Evolutionary conservation across 2,113 vertebrate genomes (phyloP), one percentile per base, ranked within the genome.

Genomic region (Herpetotheres cachinnans): DNA sequence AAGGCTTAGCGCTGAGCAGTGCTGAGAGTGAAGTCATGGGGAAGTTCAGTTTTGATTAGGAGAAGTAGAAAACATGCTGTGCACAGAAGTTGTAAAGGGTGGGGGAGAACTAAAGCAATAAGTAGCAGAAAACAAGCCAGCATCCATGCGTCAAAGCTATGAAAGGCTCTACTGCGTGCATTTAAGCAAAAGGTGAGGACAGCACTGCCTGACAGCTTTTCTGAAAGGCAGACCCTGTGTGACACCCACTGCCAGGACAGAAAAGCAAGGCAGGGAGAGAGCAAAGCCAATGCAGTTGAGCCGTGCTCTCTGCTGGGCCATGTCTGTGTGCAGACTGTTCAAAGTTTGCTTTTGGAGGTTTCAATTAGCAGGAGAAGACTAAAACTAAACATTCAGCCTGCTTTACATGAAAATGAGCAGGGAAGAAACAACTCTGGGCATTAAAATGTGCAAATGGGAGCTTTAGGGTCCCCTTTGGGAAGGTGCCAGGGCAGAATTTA

Each of bases 381-480:
- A 46, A 96, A 97, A 70, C 71, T 49, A 86, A 97, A 77, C 59
- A 42, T 95, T 97, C 82, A 63, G 67, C 81, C 84, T 97, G 93
- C 93, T 98, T 97, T 97, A 82, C 62, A 83, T 97, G 96, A 94
- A 97, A 98, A 96, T 93, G 93, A 96, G 86, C 76, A 44, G 13
- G 76, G 83, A 73, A 84, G 88, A 73, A 22, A 30, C 78, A 86
- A 61, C 61, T 93, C 76, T 49, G 77, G 85, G 82, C 67, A 85
- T 97, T 96, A 52, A 93, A 95, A 90, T 62, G 56, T 90, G 86
- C 59, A 89, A 82, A 72, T 74, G 26, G 67, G 91, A 97, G 90
- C 83, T 95, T 94, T 59, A 89, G 86, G 95, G 87, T 89, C 97
- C 59, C 47, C 25, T 97, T 16, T 4, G 66, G 86, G 67, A 92